These are phyloP conservation scores for Eupelmus urozonus DNA, from an alignment of 2,888 invertebrate genomes.

Conservation along the genomic window DNA sequence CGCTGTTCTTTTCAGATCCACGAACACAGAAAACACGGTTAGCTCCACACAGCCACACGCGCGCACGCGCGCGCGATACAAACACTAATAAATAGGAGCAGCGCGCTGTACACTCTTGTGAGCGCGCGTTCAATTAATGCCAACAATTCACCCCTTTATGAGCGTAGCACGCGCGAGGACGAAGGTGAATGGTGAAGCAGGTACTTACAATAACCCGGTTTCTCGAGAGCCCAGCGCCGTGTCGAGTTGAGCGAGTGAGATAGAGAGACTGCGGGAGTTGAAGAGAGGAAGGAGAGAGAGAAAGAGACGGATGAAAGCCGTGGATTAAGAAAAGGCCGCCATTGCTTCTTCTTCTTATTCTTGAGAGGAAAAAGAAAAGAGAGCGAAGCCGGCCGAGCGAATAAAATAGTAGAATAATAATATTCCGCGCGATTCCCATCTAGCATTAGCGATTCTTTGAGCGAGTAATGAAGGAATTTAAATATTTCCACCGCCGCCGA, in stretches of 20 bases:
- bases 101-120: slow-evolving; percentile 48
- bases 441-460: slow-evolving; percentile 72
- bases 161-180: slow-evolving; percentile 63
- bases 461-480: slow-evolving; percentile 73
- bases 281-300: slow-evolving; percentile 3
- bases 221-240: slow-evolving; percentile 55
- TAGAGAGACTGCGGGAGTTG: slow-evolving; percentile 24
- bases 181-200: slow-evolving; percentile 67
- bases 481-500: slow-evolving; percentile 67
- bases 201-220: slow-evolving; percentile 74
- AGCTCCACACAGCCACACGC: neutral
- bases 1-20: slow-evolving; percentile 27
- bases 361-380: slow-evolving; percentile 9
- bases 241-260: slow-evolving; percentile 61
- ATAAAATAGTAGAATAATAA: slow-evolving; percentile 72
- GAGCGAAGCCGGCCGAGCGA: slow-evolving; percentile 19
- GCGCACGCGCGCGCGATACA: neutral
- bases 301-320: slow-evolving; percentile 29
- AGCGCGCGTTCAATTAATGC: slow-evolving; percentile 70
- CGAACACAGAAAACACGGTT: neutral
- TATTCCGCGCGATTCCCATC: slow-evolving; percentile 69
- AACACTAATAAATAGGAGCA: slow-evolving; percentile 26
- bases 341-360: slow-evolving; percentile 27
- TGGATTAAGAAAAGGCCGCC: slow-evolving; percentile 54
- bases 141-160: slow-evolving; percentile 72